Evolutionary conservation across 2,797 vertebrate species (phyloP), one percentile per base, ranked within the genome.

Genomic region (Gobio occitaniae): DNA sequence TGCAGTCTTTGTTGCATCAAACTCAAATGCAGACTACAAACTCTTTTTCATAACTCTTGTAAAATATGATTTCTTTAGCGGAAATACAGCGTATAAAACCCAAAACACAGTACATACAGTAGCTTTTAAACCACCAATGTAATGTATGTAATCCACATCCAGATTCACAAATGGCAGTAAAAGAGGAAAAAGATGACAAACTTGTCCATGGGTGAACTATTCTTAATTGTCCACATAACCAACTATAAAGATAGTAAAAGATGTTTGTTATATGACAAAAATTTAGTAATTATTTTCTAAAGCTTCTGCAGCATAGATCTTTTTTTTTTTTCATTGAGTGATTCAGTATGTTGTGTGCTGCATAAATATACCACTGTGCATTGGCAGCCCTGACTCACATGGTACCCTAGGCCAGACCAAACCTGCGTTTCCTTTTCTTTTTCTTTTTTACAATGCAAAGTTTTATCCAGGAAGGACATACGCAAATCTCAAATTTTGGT

Each of bases 331-430:
- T 10, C 16, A 12, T 17, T 13, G 29, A 52, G 47, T 54, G 19
- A 38, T 38, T 69, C 63, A 69, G 65, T 69, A 72, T 32, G 38
- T 41, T 78, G 17, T n/a, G 3, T 38, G 38, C 38, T 69, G 50
- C 36, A 21, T 82, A 63, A 17, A 63, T 61, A 78, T 41, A 7
- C 13, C 54, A 56, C 74, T 76, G 74, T 50, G 70, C 36, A n/a
- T 36, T 25, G 12, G 38, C 21, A 63, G 32, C n/a, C 36, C 54
- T 63, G 50, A 81, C 80, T 80, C 79, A 41, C 65, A 56, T 41
- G 3, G 0, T 17, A 21, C 66, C 13, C 36, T 41, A 25, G 36
- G 80, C 50, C 68, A 82, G 50, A 54, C 47, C 38, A 36, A 36
- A 68, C 8, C 2, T 0, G 8, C 19, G 0, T 16, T 68, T 52